Conservation (phyloP, 2,113 vertebrate species). For the Heteronetta atricapilla region DNA sequence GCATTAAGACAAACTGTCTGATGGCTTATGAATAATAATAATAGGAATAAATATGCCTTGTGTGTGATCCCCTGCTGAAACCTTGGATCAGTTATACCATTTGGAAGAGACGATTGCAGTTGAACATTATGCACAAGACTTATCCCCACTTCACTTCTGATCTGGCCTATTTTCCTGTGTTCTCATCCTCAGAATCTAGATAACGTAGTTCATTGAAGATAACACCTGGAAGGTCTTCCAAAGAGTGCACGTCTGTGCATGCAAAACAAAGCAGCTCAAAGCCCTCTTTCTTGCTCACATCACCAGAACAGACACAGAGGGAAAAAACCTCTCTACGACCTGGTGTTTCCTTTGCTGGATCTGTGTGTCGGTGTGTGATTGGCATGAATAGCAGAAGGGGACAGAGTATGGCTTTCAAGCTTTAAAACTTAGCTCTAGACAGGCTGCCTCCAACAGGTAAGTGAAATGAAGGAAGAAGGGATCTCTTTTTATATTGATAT, state of each 20-base stretch:
- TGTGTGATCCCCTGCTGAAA: background rate
- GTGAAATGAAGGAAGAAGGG: background rate
- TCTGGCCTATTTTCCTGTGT: background rate
- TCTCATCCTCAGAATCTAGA: background rate
- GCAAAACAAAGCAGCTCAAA: background rate
- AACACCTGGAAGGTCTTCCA: background rate
- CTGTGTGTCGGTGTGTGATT: background rate
- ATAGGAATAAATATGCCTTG: background rate
- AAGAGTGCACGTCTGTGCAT: background rate
- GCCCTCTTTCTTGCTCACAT: background rate
- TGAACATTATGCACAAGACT: background rate
- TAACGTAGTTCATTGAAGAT: background rate
- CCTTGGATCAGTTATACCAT: background rate
- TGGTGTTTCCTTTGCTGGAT: background rate
- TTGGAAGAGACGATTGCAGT: background rate
- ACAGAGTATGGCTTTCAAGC: background rate
- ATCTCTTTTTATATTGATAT: background rate
- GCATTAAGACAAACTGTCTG: background rate
- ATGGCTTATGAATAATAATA: background rate
- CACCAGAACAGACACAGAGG: background rate
- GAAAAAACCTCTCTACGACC: background rate
- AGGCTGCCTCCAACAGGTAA: conserved; percentile 14
- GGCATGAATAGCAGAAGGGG: background rate
- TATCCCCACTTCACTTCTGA: background rate
- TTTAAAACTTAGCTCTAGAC: background rate